Evolutionary conservation across 2,113 vertebrate species (phyloP).

Genomic region (Apteryx owenii): DNA sequence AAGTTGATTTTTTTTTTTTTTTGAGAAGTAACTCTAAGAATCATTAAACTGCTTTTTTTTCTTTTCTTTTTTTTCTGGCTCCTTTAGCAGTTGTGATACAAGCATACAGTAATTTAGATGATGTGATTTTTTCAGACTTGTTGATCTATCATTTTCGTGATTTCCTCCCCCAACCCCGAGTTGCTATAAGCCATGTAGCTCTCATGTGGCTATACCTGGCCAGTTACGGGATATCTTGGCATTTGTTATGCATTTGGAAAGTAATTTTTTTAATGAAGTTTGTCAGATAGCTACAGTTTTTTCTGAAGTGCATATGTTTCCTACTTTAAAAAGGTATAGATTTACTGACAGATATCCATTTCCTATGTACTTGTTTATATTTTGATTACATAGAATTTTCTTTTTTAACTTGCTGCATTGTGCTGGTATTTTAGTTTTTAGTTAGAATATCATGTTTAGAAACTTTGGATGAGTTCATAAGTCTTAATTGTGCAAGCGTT

Average conservation of each 20-base stretch:
- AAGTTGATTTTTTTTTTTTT: constrained; percentile 46
- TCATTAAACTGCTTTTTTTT: constrained; percentile 57
- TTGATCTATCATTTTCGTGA: constrained; percentile 24
- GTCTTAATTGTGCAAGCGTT: constrained; percentile 91
- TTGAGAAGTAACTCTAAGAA: constrained; percentile 55
- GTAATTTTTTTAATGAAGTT: constrained; percentile 47
- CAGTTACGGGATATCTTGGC: constrained; percentile 72
- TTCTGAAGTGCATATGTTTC: constrained; percentile 75
- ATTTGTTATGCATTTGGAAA: constrained; percentile 73
- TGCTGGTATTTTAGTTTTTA: constrained; percentile 78
- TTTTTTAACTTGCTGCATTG: constrained; percentile 79
- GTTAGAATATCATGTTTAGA: constrained; percentile 78
- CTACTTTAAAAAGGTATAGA: constrained; percentile 66
- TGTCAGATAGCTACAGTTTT: constrained; percentile 67
- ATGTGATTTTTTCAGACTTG: constrained; percentile 57
- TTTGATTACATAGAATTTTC: constrained; percentile 77
- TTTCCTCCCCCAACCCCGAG: background rate
- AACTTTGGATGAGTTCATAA: constrained; percentile 83
- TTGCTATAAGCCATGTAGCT: constrained; percentile 68
- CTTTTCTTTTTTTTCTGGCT: constrained; percentile 28
- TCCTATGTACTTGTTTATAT: constrained; percentile 82
- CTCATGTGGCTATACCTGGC: constrained; percentile 69
- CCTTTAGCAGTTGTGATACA: constrained; percentile 63
- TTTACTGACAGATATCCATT: constrained; percentile 77
- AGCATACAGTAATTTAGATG: constrained; percentile 64